Conservation (phyloP, 2,113 vertebrate species). For the Symphodus melops region DNA sequence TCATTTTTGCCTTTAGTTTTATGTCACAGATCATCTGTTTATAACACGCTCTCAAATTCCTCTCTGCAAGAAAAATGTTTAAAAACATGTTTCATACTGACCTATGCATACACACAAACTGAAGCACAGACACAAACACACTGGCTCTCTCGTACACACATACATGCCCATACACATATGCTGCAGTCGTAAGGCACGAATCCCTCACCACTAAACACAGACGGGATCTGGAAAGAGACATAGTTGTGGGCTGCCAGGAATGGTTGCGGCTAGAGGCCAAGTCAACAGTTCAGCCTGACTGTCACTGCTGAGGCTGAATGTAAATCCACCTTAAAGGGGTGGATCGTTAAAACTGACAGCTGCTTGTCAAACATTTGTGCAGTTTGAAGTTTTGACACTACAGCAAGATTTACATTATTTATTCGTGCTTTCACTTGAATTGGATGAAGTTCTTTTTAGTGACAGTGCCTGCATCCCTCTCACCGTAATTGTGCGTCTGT, state of each 20-base stretch:
- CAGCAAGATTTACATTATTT: not conserved
- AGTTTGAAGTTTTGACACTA: not conserved
- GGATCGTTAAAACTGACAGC: slow-evolving; percentile 39
- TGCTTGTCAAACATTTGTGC: slow-evolving; percentile 28
- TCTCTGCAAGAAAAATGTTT: slow-evolving; percentile 14
- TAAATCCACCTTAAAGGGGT: slow-evolving; percentile 36
- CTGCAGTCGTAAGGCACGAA: slow-evolving; percentile 52
- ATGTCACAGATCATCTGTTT: slow-evolving; percentile 17
- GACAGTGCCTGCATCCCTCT: slow-evolving; percentile 7
- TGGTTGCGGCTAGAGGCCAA: slow-evolving; percentile 56
- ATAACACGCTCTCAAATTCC: slow-evolving; percentile 25
- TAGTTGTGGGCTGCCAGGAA: slow-evolving; percentile 73
- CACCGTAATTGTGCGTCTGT: slow-evolving; percentile 35
- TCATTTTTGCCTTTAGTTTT: slow-evolving; percentile 27
- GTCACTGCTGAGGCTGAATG: slow-evolving; percentile 40
- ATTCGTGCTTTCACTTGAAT: not conserved
- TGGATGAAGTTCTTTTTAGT: not conserved
- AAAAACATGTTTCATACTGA: slow-evolving; percentile 6
- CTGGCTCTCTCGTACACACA: slow-evolving; percentile 36
- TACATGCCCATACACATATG: slow-evolving; percentile 45
- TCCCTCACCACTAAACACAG: slow-evolving; percentile 77
- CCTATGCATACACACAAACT: slow-evolving; percentile 3
- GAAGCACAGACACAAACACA: not conserved
- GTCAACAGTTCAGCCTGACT: slow-evolving; percentile 58
- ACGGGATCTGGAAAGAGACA: slow-evolving; percentile 74